Base-by-base conservation (phyloP, 1,140 invertebrate species). In the Phocides pigmalion region DNA sequence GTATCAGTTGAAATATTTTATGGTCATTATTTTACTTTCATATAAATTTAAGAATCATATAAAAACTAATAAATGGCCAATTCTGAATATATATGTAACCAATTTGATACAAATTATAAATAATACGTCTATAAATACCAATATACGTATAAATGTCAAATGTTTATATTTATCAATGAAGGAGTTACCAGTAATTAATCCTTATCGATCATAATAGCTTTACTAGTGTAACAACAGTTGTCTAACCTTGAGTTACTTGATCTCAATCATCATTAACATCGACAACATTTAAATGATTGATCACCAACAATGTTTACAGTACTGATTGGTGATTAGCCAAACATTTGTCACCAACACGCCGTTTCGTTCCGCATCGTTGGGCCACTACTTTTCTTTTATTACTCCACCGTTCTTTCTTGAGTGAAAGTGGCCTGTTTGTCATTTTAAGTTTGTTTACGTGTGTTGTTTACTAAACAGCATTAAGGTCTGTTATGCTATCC, bases 371-470 rank as follows among this genome's bases (percentile, higher is more conserved):
- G 72, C 72, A 56, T 44, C 47, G 63, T 19, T 35, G 66, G 32
- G 28, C 46, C 49, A 54, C 66, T 61, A 71, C 64, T 64, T 72
- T 53, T 69, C 62, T 76, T 69, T 76, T 72, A 70, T 74, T 75
- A 70, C 73, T 68, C 62, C 44, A 66, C 70, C 64, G 59, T 68
- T 70, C 67, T 62, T 74, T 70, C 56, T 68, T 70, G 47, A 81
- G 82, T 82, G 82, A 84, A 84, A 84, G 82, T 82, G 62, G 49
- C 42, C 56, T 62, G 58, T 72, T 75, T 70, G 74, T 79, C 73
- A 80, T 70, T 79, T 77, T 61, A 68, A 73, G 56, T 77, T 78
- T 81, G 70, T 81, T 84, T 81, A 81, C 80, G 72, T 79, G 70
- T 54, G 51, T 64, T 74, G 72, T 78, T 74, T 76, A 74, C 68